These are phyloP conservation scores for Octodonta nipae DNA, from an alignment of 2,888 invertebrate species.

Conservation along the genomic window DNA sequence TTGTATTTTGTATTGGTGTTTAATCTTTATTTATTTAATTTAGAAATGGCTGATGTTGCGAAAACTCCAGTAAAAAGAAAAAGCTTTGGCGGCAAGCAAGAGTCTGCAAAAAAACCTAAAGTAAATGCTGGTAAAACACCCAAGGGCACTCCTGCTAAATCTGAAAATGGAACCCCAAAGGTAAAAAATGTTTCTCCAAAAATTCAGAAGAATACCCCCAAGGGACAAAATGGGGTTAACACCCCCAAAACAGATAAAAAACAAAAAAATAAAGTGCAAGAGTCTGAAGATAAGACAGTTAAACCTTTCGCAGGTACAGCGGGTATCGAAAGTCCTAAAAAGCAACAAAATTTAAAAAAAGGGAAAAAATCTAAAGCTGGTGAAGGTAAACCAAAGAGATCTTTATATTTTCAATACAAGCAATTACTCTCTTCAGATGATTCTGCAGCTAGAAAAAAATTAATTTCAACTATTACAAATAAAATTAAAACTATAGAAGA, in stretches of 20 bases:
- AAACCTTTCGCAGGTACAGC: conserved; percentile 16
- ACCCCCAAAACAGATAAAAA: conserved; percentile 8
- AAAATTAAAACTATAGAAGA: conserved; percentile 14
- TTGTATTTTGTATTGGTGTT: too few species aligned
- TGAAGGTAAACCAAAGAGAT: too few species aligned
- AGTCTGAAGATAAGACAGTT: conserved; percentile 9
- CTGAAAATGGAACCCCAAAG: conserved; percentile 5
- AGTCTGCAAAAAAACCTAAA: conserved; percentile 16
- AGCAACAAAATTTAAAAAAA: conserved; percentile 9
- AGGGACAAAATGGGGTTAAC: not conserved
- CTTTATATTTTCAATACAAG: conserved; percentile 11
- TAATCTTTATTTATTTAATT: not conserved
- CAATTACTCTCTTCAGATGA: conserved; percentile 11
- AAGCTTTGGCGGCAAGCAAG: conserved; percentile 10
- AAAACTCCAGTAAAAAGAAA: conserved; percentile 16
- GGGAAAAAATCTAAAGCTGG: conserved; percentile 8
- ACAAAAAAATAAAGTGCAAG: conserved; percentile 4
- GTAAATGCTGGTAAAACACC: conserved; percentile 8
- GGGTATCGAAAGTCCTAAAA: conserved; percentile 6
- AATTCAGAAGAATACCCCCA: conserved; percentile 2
- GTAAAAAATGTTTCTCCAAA: conserved; percentile 5
- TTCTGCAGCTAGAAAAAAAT: too few species aligned
- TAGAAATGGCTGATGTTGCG: conserved; percentile 15
- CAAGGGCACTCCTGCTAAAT: conserved; percentile 6
- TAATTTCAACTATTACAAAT: conserved; percentile 9